Base-by-base conservation (phyloP, 2,888 invertebrate genomes). In the Ctena decussata region DNA sequence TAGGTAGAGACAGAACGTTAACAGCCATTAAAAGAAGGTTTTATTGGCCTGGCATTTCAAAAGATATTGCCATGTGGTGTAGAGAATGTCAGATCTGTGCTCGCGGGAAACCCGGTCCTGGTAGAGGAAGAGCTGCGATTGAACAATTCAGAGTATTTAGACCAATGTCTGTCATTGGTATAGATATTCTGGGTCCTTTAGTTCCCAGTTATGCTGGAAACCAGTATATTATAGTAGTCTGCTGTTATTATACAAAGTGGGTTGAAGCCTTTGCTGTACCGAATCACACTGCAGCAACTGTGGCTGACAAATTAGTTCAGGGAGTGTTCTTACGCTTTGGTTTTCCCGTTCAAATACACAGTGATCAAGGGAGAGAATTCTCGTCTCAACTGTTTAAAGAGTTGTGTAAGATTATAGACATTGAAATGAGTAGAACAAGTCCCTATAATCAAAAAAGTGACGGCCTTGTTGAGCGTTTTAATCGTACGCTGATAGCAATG, bases 301-400 rank as follows among this genome's bases (percentile, higher is more conserved):
- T 60, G 8, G 60, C 60, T 24, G 60, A 60, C 18, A 72, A 30
- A n/a, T n/a, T n/a, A n/a, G n/a, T n/a, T n/a, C n/a, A n/a, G n/a
- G n/a, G n/a, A n/a, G n/a, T n/a, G n/a, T 75, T 91, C 15, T 60
- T 60, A 30, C 6, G 6, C 5, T 18, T 30, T 30, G 60, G 21
- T 18, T 6, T 60, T 8, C 21, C 21, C 6, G 6, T 60, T 3
- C 6, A 21, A 60, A 6, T 60, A 2, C 91, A 90, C n/a, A n/a
- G n/a, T n/a, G n/a, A n/a, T n/a, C n/a, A n/a, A n/a, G n/a, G n/a
- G n/a, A n/a, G n/a, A n/a, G 30, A 21, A 18, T 27, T 21, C 30
- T 24, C 6, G 15, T 6, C 27, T 18, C 5, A 60, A 6, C 27
- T 21, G 21, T 27, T 18, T 30, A 60, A 21, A 30, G n/a, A n/a